These are phyloP conservation scores for Latrodectus geometricus DNA, from an alignment of 1,140 invertebrate species.

Conservation along the genomic window DNA sequence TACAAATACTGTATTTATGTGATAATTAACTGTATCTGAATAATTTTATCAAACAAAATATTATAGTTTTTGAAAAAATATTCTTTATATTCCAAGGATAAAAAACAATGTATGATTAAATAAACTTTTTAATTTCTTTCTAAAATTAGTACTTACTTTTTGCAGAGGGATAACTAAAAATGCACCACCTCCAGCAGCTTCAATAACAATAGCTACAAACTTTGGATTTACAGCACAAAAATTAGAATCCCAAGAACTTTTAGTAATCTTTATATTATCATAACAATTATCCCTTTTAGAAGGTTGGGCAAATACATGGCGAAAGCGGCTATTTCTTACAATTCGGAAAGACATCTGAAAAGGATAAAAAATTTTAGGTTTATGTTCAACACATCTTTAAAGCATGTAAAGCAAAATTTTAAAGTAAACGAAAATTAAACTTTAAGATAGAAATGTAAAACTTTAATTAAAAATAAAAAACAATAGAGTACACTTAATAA, in stretches of 20 bases:
- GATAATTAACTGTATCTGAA: no score
- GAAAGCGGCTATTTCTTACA: conserved; percentile 96
- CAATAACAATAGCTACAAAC: conserved; percentile 98
- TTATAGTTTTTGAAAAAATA: no score
- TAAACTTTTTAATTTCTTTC: no score
- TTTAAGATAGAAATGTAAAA: neutral
- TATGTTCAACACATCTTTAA: no score
- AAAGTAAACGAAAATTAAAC: neutral
- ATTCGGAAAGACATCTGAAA: conserved; percentile 62
- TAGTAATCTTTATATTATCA: conserved; percentile 98
- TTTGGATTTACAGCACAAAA: conserved; percentile 99
- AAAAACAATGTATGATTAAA: no score
- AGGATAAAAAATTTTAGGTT: no score
- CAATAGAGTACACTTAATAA: neutral
- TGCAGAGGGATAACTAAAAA: conserved; percentile 97
- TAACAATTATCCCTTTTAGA: conserved; percentile 98
- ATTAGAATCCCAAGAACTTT: conserved; percentile 98
- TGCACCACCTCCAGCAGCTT: conserved; percentile 97
- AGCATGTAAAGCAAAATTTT: no score
- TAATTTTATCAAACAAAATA: no score
- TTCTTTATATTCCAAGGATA: no score
- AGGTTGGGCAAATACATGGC: conserved; percentile 97
- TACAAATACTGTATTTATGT: no score
- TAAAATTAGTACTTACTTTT: conserved; percentile 78
- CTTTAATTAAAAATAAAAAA: neutral